Base-by-base conservation (phyloP, 2,113 vertebrate species). In the Grus americana region DNA sequence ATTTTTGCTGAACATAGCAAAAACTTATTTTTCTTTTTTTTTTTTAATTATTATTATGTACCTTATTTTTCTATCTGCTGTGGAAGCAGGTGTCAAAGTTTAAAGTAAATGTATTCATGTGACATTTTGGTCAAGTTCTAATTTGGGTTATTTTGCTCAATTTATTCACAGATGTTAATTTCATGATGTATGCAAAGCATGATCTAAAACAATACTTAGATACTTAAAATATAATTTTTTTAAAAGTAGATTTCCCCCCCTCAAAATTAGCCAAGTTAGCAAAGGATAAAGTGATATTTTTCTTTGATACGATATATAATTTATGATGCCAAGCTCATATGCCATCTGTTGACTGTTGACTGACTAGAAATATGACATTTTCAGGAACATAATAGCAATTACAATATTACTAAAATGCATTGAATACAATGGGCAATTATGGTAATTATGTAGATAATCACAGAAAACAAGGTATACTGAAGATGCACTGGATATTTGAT, bases 341-440 rank as follows among this genome's bases (percentile, higher is more conserved):
- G 13, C 30, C 34, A 67, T 47, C 23, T 23, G 49, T 90, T 92
- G 73, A 71, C 71, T 73, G 47, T 49, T 93, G 76, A 65, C 66
- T 46, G n/a, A 44, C 50, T 92, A 67, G 50, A 76, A 88, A 80
- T 49, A 86, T 29, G 54, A 76, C 79, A 94, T 92, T 92, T 94
- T 83, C 67, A 86, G 58, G 44, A 90, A 42, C 14, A 38, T 52
- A 93, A 54, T 13, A 88, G 36, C 66, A 66, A 78, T 73, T 55
- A 83, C 42, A 74, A 23, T 71, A 57, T 86, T 95, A 67, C 50
- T 63, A 84, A 93, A 81, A 71, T 57, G n/a, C 30, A 78, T 26
- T 74, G 23, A 96, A 86, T 88, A 92, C 59, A 93, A 80, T 74
- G 23, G 44, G 46, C 20, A 80, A 67, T 94, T 96, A 76, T 49